These are phyloP conservation scores for Trypoxylus dichotomus DNA, from an alignment of 1,140 invertebrate species.

Conservation along the genomic window DNA sequence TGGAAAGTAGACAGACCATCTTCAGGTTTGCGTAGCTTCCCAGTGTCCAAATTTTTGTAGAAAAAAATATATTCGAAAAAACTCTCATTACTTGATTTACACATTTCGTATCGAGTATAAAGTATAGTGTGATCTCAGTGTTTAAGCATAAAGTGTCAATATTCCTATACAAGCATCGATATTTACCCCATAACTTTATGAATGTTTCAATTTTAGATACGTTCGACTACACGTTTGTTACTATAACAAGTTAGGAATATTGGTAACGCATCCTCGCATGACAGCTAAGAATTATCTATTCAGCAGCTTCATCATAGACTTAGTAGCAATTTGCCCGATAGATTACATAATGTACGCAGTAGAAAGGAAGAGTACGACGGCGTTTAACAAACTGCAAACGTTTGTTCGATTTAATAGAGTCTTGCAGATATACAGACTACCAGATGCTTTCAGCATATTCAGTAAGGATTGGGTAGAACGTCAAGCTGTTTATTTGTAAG, in stretches of 20 bases:
- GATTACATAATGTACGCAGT: not conserved
- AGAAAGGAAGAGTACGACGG: not conserved
- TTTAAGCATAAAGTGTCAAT: too few species aligned
- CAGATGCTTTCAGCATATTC: constrained; percentile 20
- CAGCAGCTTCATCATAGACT: constrained; percentile 52
- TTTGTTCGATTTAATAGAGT: constrained; percentile 26
- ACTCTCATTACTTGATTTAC: too few species aligned
- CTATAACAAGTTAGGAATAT: constrained; percentile 52
- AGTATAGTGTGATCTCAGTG: too few species aligned
- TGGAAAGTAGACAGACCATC: too few species aligned
- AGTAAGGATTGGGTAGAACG: not conserved
- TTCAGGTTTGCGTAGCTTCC: too few species aligned
- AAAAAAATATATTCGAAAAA: too few species aligned
- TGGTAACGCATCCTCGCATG: constrained; percentile 54
- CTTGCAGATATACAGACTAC: constrained; percentile 16
- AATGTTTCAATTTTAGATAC: constrained; percentile 45
- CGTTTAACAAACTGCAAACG: constrained; percentile 18
- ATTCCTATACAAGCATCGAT: too few species aligned
- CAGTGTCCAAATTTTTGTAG: too few species aligned
- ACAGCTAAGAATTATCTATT: constrained; percentile 53
- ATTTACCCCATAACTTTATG: too few species aligned
- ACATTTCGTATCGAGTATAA: too few species aligned
- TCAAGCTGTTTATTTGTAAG: constrained; percentile 10
- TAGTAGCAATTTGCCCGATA: constrained; percentile 51
- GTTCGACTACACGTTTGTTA: constrained; percentile 54